Evolutionary conservation across 1,140 invertebrate genomes (phyloP), one percentile per base, ranked within the genome.

Genomic region (Olivierus martensii): DNA sequence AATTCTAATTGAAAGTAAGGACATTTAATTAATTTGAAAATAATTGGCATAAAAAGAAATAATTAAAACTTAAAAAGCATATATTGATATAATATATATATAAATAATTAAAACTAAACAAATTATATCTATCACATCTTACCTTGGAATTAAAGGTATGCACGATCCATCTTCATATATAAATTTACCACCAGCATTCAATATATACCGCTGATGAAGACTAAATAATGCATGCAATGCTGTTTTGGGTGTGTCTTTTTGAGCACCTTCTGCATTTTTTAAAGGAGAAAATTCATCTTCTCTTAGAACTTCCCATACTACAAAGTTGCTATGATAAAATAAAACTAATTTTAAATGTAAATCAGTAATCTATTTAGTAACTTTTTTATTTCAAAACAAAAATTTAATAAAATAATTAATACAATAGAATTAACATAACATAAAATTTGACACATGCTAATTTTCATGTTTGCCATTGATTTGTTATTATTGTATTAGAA

Each of bases 281-380:
- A 99, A 66, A 0, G 95, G 91, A 64, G 92, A 91, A 67, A 99
- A 99, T 67, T 99, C 95, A 54, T 87, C 83, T 60, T 91, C 83
- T 46, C 94, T 75, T 0, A 82, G 74, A 0, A 94, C 92, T 75
- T 96, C 88, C 81, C 92, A 91, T 3, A 87, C 87, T n/a, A 84
- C 87, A 65, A 98, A 91, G 58, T 82, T 84, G 56, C 76, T 78
- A 63, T 60, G 57, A 55, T 51, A 59, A 46, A 43, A 47, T 38
- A 51, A 42, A 53, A 6, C 9, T 4, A 28, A 6, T 28, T 28
- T 28, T n/a, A 9, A 18, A 41, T 5, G 11, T 41, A 41, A 41
- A 15, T 38, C 36, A 38, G 36, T 38, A n/a, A 10, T 38, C 14
- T 38, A 38, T 38, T 38, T 10, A 7, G 7, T 38, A 38, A 38